Conservation (phyloP, 2,888 invertebrate species). For the Nesidiocoris tenuis region DNA sequence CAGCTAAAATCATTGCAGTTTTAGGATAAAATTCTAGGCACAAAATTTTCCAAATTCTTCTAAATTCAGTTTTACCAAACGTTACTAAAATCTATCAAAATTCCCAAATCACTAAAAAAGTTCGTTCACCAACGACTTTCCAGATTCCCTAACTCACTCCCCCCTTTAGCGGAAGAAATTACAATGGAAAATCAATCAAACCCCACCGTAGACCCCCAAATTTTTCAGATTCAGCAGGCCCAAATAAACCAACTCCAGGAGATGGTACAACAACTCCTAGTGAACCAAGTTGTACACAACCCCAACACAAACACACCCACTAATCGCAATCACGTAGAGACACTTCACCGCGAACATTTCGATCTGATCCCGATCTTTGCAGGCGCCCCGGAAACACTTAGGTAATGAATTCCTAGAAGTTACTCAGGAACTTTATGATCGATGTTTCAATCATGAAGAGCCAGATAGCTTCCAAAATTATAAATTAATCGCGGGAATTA, state of each 20-base stretch:
- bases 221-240: background rate
- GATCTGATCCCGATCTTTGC: background rate
- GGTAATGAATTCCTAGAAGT: background rate
- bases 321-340: no score
- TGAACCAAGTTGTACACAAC: background rate
- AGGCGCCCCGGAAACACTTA: background rate
- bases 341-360: background rate
- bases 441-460: constrained; percentile 2
- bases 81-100: background rate
- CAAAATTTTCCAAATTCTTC: no score
- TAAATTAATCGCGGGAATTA: no score
- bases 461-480: background rate
- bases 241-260: background rate
- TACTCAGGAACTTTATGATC: background rate
- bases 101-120: background rate
- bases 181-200: background rate
- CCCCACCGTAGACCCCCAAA: background rate
- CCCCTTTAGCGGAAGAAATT: background rate
- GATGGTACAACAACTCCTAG: background rate
- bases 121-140: background rate
- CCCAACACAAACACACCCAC: background rate
- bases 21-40: no score
- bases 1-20: no score
- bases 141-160: background rate
- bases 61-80: no score